Evolutionary conservation across 2,797 vertebrate genomes (phyloP).

Genomic region (Muscicapa comitata): DNA sequence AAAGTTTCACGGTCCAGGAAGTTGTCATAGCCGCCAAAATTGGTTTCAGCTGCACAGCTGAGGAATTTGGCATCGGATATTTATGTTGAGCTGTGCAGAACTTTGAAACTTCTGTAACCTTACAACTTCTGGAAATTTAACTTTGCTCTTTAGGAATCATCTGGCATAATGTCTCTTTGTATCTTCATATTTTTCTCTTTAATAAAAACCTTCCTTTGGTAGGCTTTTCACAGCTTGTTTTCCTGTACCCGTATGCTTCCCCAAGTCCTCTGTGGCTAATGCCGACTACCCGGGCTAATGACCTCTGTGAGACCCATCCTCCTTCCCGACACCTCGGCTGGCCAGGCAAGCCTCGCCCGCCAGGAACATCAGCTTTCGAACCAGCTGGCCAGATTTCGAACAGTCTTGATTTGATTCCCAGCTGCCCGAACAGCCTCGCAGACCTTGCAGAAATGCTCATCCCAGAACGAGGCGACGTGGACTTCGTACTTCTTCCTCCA

Average conservation of each 20-base stretch:
- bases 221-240: not conserved
- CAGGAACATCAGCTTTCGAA: constrained; percentile 69
- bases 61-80: not conserved
- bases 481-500: constrained; percentile 84
- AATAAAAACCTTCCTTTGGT: not conserved
- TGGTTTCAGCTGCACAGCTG: constrained; percentile 39
- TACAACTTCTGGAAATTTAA: not conserved
- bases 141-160: not conserved
- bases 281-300: accelerated
- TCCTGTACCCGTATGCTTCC: not conserved
- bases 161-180: not conserved
- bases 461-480: constrained; percentile 82
- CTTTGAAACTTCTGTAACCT: not conserved
- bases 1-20: not conserved
- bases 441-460: constrained; percentile 85
- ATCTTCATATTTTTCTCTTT: not conserved
- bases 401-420: constrained; percentile 51
- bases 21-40: constrained; percentile 1
- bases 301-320: accelerated
- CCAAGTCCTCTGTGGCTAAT: not conserved
- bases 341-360: not conserved
- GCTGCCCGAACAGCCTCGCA: constrained; percentile 71
- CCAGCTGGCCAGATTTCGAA: constrained; percentile 73
- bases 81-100: not conserved
- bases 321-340: not conserved